Percentiles rank a stretch among this genome's conserved stretches.
Conservation (phyloP, 2,888 invertebrate genomes). For the Liodrosophila aerea region DNA sequence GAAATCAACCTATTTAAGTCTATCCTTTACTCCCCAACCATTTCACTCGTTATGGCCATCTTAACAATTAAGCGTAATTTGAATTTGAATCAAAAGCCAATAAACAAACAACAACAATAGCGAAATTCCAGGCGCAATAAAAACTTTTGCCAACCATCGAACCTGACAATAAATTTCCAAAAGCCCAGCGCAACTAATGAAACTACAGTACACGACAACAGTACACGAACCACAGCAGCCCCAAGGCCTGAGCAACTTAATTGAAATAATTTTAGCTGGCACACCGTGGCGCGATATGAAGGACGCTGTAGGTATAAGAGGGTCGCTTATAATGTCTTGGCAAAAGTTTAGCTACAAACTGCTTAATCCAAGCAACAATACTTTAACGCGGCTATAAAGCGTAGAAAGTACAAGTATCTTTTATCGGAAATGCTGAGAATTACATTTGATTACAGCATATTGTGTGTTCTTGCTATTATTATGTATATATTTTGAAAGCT, state of each 20-base stretch:
- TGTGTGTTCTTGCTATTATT: too few relatives aligned
- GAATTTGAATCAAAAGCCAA: conserved; percentile 75
- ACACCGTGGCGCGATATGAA: conserved; percentile 14
- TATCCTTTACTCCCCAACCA: neutral
- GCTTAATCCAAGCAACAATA: conserved; percentile 63
- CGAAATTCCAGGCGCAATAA: conserved; percentile 54
- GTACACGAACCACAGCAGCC: neutral
- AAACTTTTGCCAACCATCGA: conserved; percentile 69
- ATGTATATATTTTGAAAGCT: too few relatives aligned
- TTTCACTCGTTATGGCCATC: conserved; percentile 49
- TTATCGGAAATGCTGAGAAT: neutral
- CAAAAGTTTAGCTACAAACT: conserved; percentile 54
- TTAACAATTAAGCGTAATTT: conserved; percentile 72
- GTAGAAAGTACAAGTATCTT: neutral
- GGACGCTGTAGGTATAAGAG: neutral
- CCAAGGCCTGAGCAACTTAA: conserved; percentile 61
- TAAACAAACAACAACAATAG: conserved; percentile 54
- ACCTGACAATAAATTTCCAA: conserved; percentile 73
- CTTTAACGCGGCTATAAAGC: too few relatives aligned
- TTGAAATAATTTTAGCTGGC: conserved; percentile 67
- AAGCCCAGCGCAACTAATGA: conserved; percentile 68
- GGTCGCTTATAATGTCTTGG: conserved; percentile 14
- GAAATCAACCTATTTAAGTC: neutral
- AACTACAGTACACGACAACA: conserved; percentile 51
- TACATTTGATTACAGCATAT: too few relatives aligned